Conservation (phyloP, 1,140 invertebrate genomes). For the Drosophila triauraria region DNA sequence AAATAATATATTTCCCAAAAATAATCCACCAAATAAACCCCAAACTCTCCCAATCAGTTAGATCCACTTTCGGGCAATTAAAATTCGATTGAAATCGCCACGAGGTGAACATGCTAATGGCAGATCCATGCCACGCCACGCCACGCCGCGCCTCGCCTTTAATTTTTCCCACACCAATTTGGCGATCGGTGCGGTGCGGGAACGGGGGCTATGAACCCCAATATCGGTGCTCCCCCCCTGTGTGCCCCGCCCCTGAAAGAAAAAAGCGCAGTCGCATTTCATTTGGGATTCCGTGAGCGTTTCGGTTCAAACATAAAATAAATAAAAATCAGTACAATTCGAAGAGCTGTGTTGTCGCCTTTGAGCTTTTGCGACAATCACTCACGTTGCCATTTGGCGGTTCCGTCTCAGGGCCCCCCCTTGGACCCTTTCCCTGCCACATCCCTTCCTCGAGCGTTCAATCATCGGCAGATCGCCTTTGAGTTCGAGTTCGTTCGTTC, state of each 20-base stretch:
- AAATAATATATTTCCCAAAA: too few relatives aligned
- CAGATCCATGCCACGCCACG: constrained; percentile 51
- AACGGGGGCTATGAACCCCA: constrained; percentile 29
- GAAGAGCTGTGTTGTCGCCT: constrained; percentile 74
- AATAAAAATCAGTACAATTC: constrained; percentile 84
- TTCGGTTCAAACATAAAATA: constrained; percentile 83
- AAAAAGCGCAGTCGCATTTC: constrained; percentile 56
- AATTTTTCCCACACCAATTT: constrained; percentile 78
- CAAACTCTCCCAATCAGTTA: constrained; percentile 1
- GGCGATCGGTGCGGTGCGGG: constrained; percentile 15
- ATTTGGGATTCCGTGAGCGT: constrained; percentile 75
- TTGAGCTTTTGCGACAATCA: constrained; percentile 83
- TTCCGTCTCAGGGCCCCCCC: constrained; percentile 49
- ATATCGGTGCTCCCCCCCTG: neutral
- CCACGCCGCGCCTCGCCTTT: constrained; percentile 56
- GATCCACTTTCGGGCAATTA: constrained; percentile 47
- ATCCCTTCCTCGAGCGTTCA: constrained; percentile 27
- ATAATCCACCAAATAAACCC: neutral
- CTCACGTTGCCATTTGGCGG: constrained; percentile 68
- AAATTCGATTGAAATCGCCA: constrained; percentile 65
- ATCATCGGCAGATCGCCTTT: constrained; percentile 74
- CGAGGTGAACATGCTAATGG: constrained; percentile 62
- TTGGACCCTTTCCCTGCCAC: neutral
- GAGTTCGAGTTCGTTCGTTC: constrained; percentile 45
- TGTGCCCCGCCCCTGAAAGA: neutral